Conservation (phyloP, 1,140 invertebrate genomes). For the Micrasema minimum region DNA sequence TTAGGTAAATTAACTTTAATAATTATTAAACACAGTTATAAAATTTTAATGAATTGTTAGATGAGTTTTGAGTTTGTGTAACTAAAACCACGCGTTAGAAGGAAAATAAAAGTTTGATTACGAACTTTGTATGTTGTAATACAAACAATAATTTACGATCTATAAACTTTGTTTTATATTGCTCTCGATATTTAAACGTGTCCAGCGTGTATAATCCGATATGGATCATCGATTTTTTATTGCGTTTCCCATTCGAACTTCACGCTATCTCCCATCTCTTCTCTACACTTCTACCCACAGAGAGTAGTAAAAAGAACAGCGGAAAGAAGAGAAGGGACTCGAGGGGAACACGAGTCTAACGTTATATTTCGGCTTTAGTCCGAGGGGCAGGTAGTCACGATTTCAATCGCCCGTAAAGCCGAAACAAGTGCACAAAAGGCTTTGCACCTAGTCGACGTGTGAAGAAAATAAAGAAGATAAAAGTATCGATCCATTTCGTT, state of each 20-base stretch:
- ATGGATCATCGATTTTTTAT: slow-evolving; percentile 31
- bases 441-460: slow-evolving; percentile 35
- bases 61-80: no score
- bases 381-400: slow-evolving; percentile 51
- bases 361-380: slow-evolving; percentile 34
- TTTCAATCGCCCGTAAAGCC: slow-evolving; percentile 47
- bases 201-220: slow-evolving; percentile 23
- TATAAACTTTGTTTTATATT: slow-evolving; percentile 23
- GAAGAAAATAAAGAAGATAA: slow-evolving; percentile 35
- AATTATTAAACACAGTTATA: no score
- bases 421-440: slow-evolving; percentile 46
- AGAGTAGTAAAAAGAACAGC: slow-evolving; percentile 4
- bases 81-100: no score
- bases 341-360: slow-evolving; percentile 35
- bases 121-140: neutral
- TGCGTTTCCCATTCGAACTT: slow-evolving; percentile 21
- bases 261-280: slow-evolving; percentile 14
- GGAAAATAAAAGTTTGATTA: neutral
- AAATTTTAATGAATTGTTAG: no score
- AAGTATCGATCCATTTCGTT: slow-evolving; percentile 20
- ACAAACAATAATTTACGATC: slow-evolving; percentile 16
- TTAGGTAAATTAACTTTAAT: no score
- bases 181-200: slow-evolving; percentile 16
- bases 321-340: neutral
- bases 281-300: neutral